Conservation (phyloP, 2,888 invertebrate genomes). For the Noctua comes region DNA sequence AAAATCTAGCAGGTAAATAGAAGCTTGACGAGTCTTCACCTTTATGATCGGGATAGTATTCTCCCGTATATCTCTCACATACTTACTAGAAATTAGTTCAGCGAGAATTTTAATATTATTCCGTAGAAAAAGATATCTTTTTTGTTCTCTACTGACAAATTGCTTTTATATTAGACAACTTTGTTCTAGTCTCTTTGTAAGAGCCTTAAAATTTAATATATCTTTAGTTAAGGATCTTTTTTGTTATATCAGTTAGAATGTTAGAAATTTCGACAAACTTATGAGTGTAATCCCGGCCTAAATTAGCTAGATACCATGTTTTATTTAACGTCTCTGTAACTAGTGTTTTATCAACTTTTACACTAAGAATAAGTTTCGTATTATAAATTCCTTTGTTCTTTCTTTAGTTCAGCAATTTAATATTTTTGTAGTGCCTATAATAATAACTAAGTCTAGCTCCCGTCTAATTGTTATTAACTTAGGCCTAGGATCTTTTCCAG, state of each 20-base stretch:
- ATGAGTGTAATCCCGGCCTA: background rate
- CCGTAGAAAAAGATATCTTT: conserved; percentile 62
- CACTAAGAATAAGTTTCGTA: conserved; percentile 19
- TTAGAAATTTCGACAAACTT: conserved; percentile 14
- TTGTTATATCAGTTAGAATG: conserved; percentile 11
- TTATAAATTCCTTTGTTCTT: background rate
- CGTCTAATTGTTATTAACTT: background rate
- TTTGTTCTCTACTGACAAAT: conserved; percentile 57
- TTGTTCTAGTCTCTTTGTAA: conserved; percentile 46
- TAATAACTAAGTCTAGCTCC: background rate
- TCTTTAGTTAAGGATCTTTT: conserved; percentile 26
- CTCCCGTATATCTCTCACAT: conserved; percentile 40
- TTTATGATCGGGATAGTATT: background rate
- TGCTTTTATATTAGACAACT: conserved; percentile 64
- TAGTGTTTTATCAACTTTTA: conserved; percentile 15
- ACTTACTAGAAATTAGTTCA: conserved; percentile 65
- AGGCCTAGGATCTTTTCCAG: background rate
- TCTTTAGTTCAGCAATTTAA: background rate
- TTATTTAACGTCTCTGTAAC: conserved; percentile 14
- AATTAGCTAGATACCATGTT: conserved; percentile 12
- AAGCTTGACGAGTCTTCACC: background rate
- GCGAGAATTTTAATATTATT: conserved; percentile 71
- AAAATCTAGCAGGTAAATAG: background rate
- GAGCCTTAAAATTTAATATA: conserved; percentile 46
- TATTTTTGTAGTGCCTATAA: background rate